Evolutionary conservation across 2,113 vertebrate genomes (phyloP).

Genomic region (Haemorhous mexicanus): DNA sequence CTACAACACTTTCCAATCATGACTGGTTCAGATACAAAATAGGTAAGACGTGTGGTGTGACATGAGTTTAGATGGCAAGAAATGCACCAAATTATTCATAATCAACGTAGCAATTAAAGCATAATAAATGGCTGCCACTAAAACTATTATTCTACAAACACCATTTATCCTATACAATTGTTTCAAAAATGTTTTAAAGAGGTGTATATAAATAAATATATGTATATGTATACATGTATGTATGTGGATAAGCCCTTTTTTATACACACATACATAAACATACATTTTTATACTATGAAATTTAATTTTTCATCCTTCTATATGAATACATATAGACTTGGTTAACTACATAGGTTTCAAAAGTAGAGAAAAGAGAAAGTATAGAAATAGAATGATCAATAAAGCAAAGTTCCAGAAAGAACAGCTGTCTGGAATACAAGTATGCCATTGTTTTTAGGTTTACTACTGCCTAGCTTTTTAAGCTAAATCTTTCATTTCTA

Average conservation of each 20-base stretch:
- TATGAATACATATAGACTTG: not conserved
- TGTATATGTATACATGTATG: not conserved
- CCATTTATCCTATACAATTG: not conserved
- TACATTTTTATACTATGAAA: not conserved
- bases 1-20: not conserved
- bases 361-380: not conserved
- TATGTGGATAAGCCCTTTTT: not conserved
- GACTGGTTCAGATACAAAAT: not conserved
- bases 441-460: not conserved
- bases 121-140: not conserved
- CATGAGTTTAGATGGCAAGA: not conserved
- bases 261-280: not conserved
- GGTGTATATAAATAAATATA: not conserved
- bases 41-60: fast-evolving
- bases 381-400: not conserved
- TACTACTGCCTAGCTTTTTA: not conserved
- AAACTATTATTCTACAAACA: not conserved
- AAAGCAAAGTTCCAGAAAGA: not conserved
- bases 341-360: not conserved
- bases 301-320: not conserved
- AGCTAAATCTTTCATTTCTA: not conserved
- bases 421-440: not conserved
- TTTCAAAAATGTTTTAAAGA: not conserved
- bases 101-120: not conserved
- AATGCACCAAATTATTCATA: not conserved